Evolutionary conservation across 2,797 vertebrate genomes (phyloP), one percentile per base, ranked within the genome.

Genomic region (Halcyon smyrnensis): DNA sequence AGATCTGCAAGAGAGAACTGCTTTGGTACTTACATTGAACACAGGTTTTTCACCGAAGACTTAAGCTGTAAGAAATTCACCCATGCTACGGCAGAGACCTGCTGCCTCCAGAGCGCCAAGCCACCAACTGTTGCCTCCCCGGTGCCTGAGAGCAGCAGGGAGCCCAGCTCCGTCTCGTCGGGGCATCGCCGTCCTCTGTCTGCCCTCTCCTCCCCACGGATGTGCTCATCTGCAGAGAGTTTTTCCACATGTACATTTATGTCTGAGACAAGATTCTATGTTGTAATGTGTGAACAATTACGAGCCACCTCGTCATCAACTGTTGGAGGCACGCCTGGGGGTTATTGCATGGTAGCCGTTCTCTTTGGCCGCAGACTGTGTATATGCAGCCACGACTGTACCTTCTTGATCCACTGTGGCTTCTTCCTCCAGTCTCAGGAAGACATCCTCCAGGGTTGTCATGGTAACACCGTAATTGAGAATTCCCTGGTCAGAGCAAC

Each of bases 361-460:
- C 28, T 37, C 39, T 32, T 28, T 2, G n/a, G 64, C 60, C 34
- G 43, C 3, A 5, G 65, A 1, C 5, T 45, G 53, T 34, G 1
- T 39, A 34, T 43, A 77, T 50, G 43, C 39, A 65, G 65, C 37
- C 56, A 11, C 0, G 3, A 23, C 21, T 37, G 97, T 97, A 99
- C 99, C 99, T 92, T 98, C 98, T 88, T 97, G 98, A 67, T 98
- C 97, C 6, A 97, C 97, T 50, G 97, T 93, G 43, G 98, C 95
- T 94, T 98, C 98, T 1, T 98, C 98, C 95, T 99, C 98, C 95
- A 99, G 93, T 60, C 98, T 98, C 56, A 99, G 96, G 88, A 99
- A 99, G 63, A 99, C 99, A 14, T 99, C 99, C 95, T 99, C 98
- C 95, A 99, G 97, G 3, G 98, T 99, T 2, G 98, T 99, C 99